These are phyloP conservation scores for Parazoanthus swiftii DNA, from an alignment of 92 coral and sea anemone genomes.

Conservation along the genomic window DNA sequence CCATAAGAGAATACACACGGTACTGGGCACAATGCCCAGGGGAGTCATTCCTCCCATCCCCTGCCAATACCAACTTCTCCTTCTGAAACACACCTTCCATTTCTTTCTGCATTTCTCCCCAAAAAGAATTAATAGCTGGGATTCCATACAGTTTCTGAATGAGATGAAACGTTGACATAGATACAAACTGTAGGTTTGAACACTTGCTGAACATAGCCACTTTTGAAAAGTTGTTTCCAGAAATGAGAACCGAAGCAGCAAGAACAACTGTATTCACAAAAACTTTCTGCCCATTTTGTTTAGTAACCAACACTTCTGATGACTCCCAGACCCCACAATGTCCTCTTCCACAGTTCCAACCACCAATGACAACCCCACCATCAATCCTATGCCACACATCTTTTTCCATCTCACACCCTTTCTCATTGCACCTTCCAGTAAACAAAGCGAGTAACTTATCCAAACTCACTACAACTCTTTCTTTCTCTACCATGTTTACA, in stretches of 20 bases:
- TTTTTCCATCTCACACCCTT: background rate
- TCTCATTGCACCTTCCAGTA: background rate
- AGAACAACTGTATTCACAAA: conserved; percentile 13
- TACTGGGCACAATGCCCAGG: conserved; percentile 39
- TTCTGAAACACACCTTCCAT: conserved; percentile 27
- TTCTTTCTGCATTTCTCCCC: conserved; percentile 34
- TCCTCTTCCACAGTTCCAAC: no score
- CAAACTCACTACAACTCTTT: conserved; percentile 9
- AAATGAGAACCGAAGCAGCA: conserved; percentile 34
- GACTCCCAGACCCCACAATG: no score
- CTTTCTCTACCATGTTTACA: conserved; percentile 35
- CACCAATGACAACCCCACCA: conserved; percentile 49
- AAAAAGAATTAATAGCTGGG: conserved; percentile 12
- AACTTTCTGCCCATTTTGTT: no score
- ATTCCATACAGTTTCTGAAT: conserved; percentile 40
- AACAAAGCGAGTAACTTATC: conserved; percentile 21
- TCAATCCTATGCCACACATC: conserved; percentile 36
- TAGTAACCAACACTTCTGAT: no score
- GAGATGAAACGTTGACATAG: conserved; percentile 32
- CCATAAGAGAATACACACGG: conserved; percentile 46
- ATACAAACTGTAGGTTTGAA: conserved; percentile 6
- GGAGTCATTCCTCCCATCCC: conserved; percentile 46
- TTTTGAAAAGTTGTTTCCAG: conserved; percentile 40
- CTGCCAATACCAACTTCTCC: conserved; percentile 36
- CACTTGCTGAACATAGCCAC: conserved; percentile 9